A percentile compares a stretch with the other conserved stretches of the same genome.
Evolutionary conservation across 1,140 invertebrate species (phyloP).

Genomic region (Mya arenaria): DNA sequence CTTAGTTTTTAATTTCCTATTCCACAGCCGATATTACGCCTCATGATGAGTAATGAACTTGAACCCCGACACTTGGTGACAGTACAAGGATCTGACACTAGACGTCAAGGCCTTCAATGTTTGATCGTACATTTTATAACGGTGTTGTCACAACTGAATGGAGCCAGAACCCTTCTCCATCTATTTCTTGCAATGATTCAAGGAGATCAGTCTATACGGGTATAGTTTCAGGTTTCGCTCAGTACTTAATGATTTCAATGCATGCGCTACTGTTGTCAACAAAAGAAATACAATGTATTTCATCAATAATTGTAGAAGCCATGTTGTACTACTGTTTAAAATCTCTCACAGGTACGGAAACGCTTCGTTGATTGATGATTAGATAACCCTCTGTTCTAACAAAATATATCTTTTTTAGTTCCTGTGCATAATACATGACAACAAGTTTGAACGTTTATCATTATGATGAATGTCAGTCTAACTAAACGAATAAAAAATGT

Average conservation of each 20-base stretch:
- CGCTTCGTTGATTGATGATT: no score
- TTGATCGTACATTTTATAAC: slow-evolving; percentile 58
- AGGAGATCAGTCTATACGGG: slow-evolving; percentile 44
- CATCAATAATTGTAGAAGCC: not conserved
- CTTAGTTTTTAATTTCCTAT: not conserved
- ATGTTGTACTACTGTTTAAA: not conserved
- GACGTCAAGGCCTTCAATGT: slow-evolving; percentile 60
- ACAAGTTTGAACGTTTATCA: no score
- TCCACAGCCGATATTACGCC: not conserved
- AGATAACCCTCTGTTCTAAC: no score
- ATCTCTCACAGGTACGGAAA: no score
- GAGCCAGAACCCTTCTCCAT: slow-evolving; percentile 46
- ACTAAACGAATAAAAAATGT: no score
- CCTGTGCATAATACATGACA: no score
- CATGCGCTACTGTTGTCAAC: not conserved
- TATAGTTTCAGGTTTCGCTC: no score
- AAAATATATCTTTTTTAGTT: not conserved
- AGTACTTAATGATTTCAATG: no score
- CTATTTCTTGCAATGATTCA: slow-evolving; percentile 54
- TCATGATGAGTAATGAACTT: not conserved
- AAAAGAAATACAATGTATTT: not conserved
- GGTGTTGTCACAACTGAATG: slow-evolving; percentile 47
- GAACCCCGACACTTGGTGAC: not conserved
- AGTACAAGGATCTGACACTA: slow-evolving; percentile 17
- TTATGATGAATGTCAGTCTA: no score